Evolutionary conservation across 2,888 invertebrate genomes (phyloP).

Genomic region (Synergus gifuensis): DNA sequence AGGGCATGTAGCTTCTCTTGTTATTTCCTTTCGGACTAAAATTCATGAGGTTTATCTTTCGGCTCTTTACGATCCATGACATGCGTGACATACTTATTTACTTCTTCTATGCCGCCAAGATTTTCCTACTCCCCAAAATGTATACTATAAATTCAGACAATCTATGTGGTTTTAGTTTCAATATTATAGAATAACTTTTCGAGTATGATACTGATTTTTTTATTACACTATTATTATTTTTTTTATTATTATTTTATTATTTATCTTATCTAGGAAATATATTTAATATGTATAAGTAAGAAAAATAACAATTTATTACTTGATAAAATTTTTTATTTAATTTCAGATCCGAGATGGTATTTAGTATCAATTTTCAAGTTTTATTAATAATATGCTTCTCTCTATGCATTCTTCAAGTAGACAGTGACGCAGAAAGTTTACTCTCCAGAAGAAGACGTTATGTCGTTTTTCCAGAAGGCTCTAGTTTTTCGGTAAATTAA

Average conservation of each 20-base stretch:
- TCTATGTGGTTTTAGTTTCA: neutral
- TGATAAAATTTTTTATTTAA: neutral
- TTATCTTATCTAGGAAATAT: neutral
- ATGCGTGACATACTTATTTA: slow-evolving; percentile 36
- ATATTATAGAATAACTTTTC: neutral
- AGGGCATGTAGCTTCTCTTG: slow-evolving; percentile 31
- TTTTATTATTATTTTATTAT: too few species aligned
- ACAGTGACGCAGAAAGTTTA: slow-evolving; percentile 69
- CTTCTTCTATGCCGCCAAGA: neutral
- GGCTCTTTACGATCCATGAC: slow-evolving; percentile 32
- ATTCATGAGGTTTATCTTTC: slow-evolving; percentile 38
- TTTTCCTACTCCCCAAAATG: neutral
- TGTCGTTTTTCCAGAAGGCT: slow-evolving; percentile 85
- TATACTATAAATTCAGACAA: slow-evolving; percentile 1
- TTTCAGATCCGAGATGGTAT: slow-evolving; percentile 35
- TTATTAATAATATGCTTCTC: slow-evolving; percentile 46
- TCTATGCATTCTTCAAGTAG: slow-evolving; percentile 51
- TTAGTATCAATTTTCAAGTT: slow-evolving; percentile 40
- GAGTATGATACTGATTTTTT: neutral
- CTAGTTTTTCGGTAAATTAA: slow-evolving; percentile 83
- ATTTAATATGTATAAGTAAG: neutral
- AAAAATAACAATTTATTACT: too few species aligned
- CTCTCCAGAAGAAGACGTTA: slow-evolving; percentile 82
- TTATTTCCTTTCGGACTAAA: slow-evolving; percentile 36
- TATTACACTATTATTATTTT: neutral